Evolutionary conservation across 2,888 invertebrate species (phyloP).

Genomic region (Bombylius major): DNA sequence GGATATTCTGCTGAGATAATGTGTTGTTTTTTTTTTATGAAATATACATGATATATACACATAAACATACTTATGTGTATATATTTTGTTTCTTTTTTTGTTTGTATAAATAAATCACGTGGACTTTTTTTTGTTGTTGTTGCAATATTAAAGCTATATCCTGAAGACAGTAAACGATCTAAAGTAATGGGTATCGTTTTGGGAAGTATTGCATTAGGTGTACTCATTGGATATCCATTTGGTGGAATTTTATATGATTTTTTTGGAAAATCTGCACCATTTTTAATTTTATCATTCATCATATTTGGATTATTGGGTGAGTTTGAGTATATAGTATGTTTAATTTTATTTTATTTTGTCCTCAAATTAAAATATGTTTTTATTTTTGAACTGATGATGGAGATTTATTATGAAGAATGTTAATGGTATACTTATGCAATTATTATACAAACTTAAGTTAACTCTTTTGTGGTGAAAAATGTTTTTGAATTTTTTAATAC

Average conservation of each 20-base stretch:
- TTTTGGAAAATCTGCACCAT: conserved; percentile 61
- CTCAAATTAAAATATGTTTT: background rate
- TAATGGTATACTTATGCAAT: too few relatives aligned
- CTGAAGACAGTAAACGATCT: conserved; percentile 38
- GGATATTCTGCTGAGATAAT: too few relatives aligned
- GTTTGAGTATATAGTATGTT: background rate
- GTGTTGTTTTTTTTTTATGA: too few relatives aligned
- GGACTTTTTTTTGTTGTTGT: background rate
- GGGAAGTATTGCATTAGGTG: conserved; percentile 69
- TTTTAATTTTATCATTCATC: conserved; percentile 51
- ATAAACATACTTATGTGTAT: too few relatives aligned
- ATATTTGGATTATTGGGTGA: conserved; percentile 42
- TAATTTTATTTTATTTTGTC: background rate
- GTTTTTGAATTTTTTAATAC: too few relatives aligned
- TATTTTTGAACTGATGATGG: too few relatives aligned
- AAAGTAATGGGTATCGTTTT: conserved; percentile 69
- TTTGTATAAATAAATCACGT: too few relatives aligned
- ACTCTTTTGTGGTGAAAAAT: too few relatives aligned
- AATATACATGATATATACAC: too few relatives aligned
- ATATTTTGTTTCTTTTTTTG: too few relatives aligned
- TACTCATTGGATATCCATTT: conserved; percentile 68
- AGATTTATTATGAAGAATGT: too few relatives aligned
- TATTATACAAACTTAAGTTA: too few relatives aligned
- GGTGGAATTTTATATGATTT: conserved; percentile 67
- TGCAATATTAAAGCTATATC: conserved; percentile 24